Base-by-base conservation (phyloP, 2,888 invertebrate genomes). In the Cabera pusaria region DNA sequence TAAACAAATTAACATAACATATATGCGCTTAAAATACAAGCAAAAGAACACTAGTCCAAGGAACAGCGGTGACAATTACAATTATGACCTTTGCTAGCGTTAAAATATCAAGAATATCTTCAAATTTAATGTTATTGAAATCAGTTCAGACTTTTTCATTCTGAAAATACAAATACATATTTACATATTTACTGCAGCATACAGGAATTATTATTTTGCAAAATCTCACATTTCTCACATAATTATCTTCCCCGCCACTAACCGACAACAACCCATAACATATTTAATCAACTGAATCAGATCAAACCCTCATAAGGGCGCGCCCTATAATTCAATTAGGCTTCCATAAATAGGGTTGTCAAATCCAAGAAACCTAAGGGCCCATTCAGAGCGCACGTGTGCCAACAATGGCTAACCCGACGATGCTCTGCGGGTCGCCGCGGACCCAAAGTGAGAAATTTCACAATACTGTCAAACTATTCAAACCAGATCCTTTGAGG, bases 241-340 rank as follows among this genome's bases (percentile, higher is more conserved):
- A n/a, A n/a, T n/a, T 28, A 35, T 25, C 7, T 16, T 17, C 6
- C 32, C 34, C 46, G 14, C 26, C 34, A 47, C 48, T 46, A 46
- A 49, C 34, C 16, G 31, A 39, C 29, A 39, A 28, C 22, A 9
- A 18, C 27, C 26, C 25, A 29, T 16, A 41, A 22, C 19, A 21
- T 19, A 50, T 59, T 59, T 64, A 68, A 72, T 70, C 59, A 68
- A 47, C 59, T 61, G 68, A 72, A 78, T 69, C 58, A 64, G 69
- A 70, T 73, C 64, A 35, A 4, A 61, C 70, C 74, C 74, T 68
- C 69, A 72, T 71, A 64, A 65, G 58, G 53, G 59, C 56, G 58
- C 64, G 64, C 64, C 72, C 70, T 61, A 74, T 85, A 86, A 87
- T 87, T 87, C 78, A 86, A 87, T 87, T 86, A 86, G 74, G 67